Conservation (phyloP, 2,888 invertebrate species). For the Apomyelois bistriatella region DNA sequence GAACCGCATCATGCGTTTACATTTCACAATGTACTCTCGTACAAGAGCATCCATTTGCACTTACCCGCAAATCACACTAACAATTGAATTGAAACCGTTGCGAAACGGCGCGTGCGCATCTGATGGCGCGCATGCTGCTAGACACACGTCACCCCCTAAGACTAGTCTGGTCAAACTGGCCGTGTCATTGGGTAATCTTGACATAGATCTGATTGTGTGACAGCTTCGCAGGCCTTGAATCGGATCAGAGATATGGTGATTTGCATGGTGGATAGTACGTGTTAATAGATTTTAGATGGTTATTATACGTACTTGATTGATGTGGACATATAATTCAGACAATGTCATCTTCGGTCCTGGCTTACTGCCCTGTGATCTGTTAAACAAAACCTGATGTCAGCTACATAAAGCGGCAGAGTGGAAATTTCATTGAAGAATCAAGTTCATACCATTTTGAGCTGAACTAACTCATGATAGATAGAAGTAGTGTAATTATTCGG, state of each 20-base stretch:
- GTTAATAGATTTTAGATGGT: no score
- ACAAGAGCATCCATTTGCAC: conserved; percentile 26
- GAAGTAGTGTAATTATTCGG: no score
- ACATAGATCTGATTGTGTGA: conserved; percentile 9
- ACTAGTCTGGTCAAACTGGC: conserved; percentile 5
- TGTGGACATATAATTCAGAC: no score
- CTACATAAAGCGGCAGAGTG: no score
- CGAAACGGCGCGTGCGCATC: conserved; percentile 16
- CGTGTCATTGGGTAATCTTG: conserved; percentile 13
- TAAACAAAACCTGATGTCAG: no score
- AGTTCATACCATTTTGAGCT: no score
- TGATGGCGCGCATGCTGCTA: background rate
- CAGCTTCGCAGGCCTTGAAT: conserved; percentile 11
- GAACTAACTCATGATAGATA: no score
- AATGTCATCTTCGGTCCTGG: no score
- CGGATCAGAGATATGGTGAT: background rate
- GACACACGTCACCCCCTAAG: background rate
- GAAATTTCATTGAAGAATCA: no score
- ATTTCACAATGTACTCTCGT: background rate
- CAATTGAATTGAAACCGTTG: conserved; percentile 23
- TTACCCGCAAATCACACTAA: conserved; percentile 42
- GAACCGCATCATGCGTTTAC: background rate
- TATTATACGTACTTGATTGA: no score
- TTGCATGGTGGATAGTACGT: background rate
- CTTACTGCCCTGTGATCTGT: no score